phyloP scores from a whole-genome alignment of 2,113 vertebrate species.

The Atrichornis clamosus region DNA sequence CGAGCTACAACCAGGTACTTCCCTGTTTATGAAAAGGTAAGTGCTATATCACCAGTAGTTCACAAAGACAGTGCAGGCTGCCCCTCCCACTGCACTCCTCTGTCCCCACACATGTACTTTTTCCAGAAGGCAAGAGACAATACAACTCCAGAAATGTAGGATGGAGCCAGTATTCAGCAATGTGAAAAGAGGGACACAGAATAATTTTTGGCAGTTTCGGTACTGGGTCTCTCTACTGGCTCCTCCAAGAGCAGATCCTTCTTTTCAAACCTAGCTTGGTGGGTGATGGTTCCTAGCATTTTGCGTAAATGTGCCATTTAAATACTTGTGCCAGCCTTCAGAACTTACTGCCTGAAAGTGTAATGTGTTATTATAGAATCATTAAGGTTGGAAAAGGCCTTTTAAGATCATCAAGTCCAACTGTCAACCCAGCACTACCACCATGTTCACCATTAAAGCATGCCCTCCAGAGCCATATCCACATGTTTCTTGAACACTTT shows the following conservation, averaged over 20 bases:
- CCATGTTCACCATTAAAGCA: not conserved
- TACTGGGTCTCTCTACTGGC: not conserved
- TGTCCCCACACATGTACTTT: not conserved
- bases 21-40: conserved; percentile 87
- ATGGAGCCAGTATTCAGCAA: not conserved
- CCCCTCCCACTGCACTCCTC: fast-evolving
- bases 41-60: not conserved
- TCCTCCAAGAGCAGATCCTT: not conserved
- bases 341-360: not conserved
- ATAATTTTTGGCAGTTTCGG: not conserved
- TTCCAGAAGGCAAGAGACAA: not conserved
- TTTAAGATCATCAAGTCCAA: not conserved
- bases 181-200: not conserved
- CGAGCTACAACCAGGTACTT: conserved; percentile 79
- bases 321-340: not conserved
- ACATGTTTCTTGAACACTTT: not conserved
- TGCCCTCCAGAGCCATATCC: not conserved
- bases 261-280: not conserved
- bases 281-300: not conserved
- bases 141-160: not conserved
- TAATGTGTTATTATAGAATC: not conserved
- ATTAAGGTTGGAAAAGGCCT: not conserved
- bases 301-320: not conserved
- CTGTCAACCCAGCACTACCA: not conserved
- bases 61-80: not conserved